These are phyloP conservation scores for Phymorhynchus buccinoides DNA, from an alignment of 1,140 invertebrate genomes.

Conservation along the genomic window DNA sequence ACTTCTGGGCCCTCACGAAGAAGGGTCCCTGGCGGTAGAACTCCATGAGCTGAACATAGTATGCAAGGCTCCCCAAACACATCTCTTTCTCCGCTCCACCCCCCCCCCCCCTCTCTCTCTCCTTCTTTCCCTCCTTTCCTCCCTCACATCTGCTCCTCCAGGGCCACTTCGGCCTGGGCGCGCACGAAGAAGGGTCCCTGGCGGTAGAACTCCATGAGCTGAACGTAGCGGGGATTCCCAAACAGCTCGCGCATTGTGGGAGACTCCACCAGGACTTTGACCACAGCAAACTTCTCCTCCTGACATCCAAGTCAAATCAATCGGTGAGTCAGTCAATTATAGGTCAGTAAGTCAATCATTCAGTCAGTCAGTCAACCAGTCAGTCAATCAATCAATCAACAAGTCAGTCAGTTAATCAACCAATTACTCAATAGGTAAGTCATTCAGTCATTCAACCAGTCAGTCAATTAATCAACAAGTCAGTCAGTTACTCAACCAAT, in stretches of 20 bases:
- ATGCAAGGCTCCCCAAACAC: too few species aligned
- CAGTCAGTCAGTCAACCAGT: too few species aligned
- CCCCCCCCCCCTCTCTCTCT: slow-evolving; percentile 42
- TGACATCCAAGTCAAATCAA: too few species aligned
- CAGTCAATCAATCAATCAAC: too few species aligned
- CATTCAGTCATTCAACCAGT: too few species aligned
- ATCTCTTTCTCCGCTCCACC: too few species aligned
- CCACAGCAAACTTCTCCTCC: slow-evolving; percentile 83
- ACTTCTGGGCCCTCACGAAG: slow-evolving; percentile 73
- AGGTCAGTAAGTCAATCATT: too few species aligned
- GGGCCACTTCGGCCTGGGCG: slow-evolving; percentile 79
- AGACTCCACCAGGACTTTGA: slow-evolving; percentile 78
- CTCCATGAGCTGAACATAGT: slow-evolving; percentile 77
- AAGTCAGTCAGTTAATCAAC: too few species aligned
- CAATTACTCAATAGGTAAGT: too few species aligned
- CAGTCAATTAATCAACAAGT: too few species aligned
- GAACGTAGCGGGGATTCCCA: slow-evolving; percentile 77
- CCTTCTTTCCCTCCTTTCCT: slow-evolving; percentile 35
- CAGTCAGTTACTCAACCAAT: too few species aligned
- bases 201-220: slow-evolving; percentile 80
- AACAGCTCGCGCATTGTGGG: slow-evolving; percentile 78
- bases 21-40: slow-evolving; percentile 84
- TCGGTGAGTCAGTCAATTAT: too few species aligned
- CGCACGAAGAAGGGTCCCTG: slow-evolving; percentile 84
- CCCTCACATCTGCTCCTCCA: slow-evolving; percentile 50